phyloP scores from a whole-genome alignment of 2,113 vertebrate genomes.

The Hypomesus transpacificus region DNA sequence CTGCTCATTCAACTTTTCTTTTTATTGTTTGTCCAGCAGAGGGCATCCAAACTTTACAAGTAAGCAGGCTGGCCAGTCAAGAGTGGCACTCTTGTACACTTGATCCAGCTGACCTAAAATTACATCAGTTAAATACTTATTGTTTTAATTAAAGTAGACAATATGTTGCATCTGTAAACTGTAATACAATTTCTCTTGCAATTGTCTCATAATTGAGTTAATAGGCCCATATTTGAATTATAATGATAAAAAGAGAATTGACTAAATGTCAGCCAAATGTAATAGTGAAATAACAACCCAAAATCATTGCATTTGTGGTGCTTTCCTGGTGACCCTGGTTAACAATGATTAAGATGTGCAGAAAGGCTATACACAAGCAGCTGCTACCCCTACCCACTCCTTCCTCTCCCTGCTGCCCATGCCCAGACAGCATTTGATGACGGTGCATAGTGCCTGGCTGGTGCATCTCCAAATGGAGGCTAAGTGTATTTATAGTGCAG shows the following conservation, averaged over 20 bases:
- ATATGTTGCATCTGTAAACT: no score
- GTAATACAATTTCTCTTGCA: not conserved
- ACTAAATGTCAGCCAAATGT: no score
- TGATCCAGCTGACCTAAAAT: constrained; percentile 29
- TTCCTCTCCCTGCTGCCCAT: constrained; percentile 19
- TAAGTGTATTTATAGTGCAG: constrained; percentile 69
- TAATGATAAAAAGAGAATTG: no score
- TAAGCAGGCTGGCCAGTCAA: constrained; percentile 33
- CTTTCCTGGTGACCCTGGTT: not conserved
- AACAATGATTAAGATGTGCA: constrained; percentile 5
- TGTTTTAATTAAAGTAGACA: no score
- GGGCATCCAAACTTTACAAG: constrained; percentile 41
- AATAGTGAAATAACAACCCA: constrained; percentile 20
- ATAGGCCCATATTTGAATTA: not conserved
- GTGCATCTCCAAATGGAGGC: constrained; percentile 49
- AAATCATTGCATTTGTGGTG: not conserved
- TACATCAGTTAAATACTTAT: not conserved
- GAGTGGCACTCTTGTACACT: not conserved
- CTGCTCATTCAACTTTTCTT: not conserved
- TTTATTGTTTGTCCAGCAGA: constrained; percentile 53
- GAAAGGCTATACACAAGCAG: constrained; percentile 44
- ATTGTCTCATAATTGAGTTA: not conserved
- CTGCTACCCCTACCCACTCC: constrained; percentile 30
- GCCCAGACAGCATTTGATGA: constrained; percentile 62
- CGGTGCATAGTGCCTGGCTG: constrained; percentile 33